Percentiles rank a stretch among this genome's conserved stretches.
Conservation (phyloP, 2,888 invertebrate species). For the Morpho achilles region DNA sequence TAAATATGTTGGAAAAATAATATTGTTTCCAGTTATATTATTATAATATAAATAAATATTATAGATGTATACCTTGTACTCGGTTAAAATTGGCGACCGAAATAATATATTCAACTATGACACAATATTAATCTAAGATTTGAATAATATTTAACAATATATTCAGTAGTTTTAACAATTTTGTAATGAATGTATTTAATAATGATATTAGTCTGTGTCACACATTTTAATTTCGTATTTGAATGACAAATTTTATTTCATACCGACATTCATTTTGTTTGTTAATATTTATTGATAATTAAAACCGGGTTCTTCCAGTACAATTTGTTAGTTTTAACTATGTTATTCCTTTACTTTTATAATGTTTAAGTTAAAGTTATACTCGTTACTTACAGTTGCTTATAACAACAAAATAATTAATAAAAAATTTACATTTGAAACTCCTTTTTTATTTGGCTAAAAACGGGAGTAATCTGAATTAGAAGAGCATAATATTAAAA, state of each 20-base stretch:
- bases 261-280: no score
- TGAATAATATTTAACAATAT: slow-evolving; percentile 11
- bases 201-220: not conserved
- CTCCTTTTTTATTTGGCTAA: slow-evolving; percentile 1
- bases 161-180: slow-evolving; percentile 21
- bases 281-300: slow-evolving; percentile 16
- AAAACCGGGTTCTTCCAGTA: slow-evolving; percentile 47
- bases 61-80: slow-evolving; percentile 8
- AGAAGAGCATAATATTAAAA: no score
- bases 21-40: not conserved
- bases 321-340: slow-evolving; percentile 37
- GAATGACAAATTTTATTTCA: no score
- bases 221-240: not conserved
- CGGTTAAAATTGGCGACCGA: not conserved
- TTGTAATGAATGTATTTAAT: slow-evolving; percentile 23
- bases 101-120: slow-evolving; percentile 1
- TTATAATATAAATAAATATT: no score
- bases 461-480: no score
- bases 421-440: slow-evolving; percentile 35
- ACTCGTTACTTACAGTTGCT: slow-evolving; percentile 55
- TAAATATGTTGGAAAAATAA: not conserved
- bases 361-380: slow-evolving; percentile 40
- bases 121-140: slow-evolving; percentile 1
- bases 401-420: slow-evolving; percentile 56
- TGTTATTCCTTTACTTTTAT: slow-evolving; percentile 15